Conservation (phyloP, 1,140 invertebrate species). For the Cherax quadricarinatus region DNA sequence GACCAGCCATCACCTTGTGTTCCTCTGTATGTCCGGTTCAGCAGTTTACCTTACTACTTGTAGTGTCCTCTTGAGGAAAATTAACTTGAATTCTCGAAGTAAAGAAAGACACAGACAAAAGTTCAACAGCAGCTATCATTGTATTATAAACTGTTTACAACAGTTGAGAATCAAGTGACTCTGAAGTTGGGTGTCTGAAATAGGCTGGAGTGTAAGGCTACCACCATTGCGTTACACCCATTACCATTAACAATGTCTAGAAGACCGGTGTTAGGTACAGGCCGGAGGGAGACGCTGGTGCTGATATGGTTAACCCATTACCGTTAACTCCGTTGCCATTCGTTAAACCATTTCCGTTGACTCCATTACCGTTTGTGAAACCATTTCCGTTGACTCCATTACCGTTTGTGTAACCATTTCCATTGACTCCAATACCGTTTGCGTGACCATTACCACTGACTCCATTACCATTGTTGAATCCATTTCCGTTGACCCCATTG, state of each 20-base stretch:
- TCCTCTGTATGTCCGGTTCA: no score
- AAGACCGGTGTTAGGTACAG: not conserved
- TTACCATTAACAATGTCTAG: not conserved
- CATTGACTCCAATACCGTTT: no score
- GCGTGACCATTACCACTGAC: not conserved
- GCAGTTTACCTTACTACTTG: no score
- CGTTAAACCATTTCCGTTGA: not conserved
- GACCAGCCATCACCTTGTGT: not conserved
- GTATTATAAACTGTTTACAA: not conserved
- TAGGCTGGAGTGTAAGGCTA: not conserved
- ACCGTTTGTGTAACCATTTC: not conserved
- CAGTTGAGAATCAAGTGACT: not conserved
- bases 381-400: constrained; percentile 20
- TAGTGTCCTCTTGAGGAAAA: no score
- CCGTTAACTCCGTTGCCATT: constrained; percentile 23
- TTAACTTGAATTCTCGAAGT: no score
- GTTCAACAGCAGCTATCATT: not conserved
- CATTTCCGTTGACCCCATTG: not conserved
- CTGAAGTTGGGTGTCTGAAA: not conserved
- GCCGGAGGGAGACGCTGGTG: not conserved
- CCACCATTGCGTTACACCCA: not conserved
- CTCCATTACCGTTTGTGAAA: not conserved
- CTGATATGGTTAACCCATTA: constrained; percentile 10
- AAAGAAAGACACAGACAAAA: not conserved
- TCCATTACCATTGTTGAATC: not conserved